A percentile compares a stretch with the other conserved stretches of the same genome.
phyloP scores from a whole-genome alignment of 2,797 vertebrate species.

The Enteromius anoplus region DNA sequence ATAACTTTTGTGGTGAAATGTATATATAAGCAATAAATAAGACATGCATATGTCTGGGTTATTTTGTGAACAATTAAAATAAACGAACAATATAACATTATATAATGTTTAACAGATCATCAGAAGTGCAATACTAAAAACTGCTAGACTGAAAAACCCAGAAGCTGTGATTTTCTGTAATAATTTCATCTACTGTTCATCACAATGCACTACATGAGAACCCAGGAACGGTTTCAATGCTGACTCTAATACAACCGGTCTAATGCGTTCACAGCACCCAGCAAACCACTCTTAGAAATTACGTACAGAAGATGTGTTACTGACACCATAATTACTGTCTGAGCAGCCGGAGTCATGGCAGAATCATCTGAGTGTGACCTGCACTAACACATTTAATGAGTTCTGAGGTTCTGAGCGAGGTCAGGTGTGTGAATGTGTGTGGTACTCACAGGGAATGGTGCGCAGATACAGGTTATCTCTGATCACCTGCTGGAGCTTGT shows the following conservation, averaged over 20 bases:
- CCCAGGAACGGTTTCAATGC: neutral
- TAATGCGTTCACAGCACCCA: neutral
- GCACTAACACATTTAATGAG: conserved; percentile 24
- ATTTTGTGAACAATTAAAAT: neutral
- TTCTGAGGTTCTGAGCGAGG: neutral
- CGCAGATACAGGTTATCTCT: conserved; percentile 98
- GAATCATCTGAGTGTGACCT: conserved; percentile 1
- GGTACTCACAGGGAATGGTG: conserved; percentile 97
- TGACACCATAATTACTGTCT: conserved; percentile 28
- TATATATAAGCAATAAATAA: neutral
- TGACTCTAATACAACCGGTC: neutral
- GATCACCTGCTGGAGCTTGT: conserved; percentile 99
- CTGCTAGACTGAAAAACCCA: neutral
- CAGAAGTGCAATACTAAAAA: neutral
- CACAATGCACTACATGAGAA: neutral
- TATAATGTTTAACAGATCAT: neutral
- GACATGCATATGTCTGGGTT: neutral
- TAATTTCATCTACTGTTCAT: neutral
- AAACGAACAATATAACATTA: neutral
- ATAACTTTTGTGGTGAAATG: neutral
- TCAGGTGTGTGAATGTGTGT: conserved; percentile 1
- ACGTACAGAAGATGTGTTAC: neutral
- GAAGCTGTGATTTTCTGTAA: neutral
- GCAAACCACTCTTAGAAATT: neutral
- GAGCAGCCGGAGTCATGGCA: neutral